These are phyloP conservation scores for Aphodius granarius DNA, from an alignment of 2,888 invertebrate genomes.

Conservation along the genomic window DNA sequence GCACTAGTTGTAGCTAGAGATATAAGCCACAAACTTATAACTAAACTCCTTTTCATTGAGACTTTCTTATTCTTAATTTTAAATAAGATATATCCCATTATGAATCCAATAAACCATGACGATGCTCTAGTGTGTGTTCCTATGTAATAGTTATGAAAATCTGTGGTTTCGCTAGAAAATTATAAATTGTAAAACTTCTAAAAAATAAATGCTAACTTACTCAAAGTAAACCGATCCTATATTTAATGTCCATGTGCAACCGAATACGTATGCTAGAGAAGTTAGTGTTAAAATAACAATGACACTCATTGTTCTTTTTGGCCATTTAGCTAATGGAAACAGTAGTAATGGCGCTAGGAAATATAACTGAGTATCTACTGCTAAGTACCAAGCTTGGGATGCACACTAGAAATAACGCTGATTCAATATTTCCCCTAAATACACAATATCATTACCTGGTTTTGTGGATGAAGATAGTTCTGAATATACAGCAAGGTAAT, in stretches of 20 bases:
- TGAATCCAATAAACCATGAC: conserved; percentile 31
- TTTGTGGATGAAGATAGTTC: conserved; percentile 46
- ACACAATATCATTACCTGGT: conserved; percentile 38
- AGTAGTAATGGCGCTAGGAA: conserved; percentile 56
- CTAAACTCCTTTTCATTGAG: conserved; percentile 6
- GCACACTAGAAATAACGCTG: conserved; percentile 50
- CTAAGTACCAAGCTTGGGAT: conserved; percentile 61
- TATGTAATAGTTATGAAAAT: conserved; percentile 22
- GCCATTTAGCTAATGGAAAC: conserved; percentile 31
- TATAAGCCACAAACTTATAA: conserved; percentile 18
- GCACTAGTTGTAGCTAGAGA: conserved; percentile 5
- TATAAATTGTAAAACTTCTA: background rate
- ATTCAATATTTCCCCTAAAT: background rate
- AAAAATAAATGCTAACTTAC: conserved; percentile 1
- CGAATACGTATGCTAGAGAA: conserved; percentile 12
- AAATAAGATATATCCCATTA: conserved; percentile 30
- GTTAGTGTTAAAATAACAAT: conserved; percentile 9
- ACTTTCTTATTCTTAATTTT: conserved; percentile 11
- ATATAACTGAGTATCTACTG: conserved; percentile 62
- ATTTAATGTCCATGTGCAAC: conserved; percentile 20
- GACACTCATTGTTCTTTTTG: conserved; percentile 23
- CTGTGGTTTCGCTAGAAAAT: conserved; percentile 17
- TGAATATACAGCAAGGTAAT: conserved; percentile 50
- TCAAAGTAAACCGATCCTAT: conserved; percentile 26
- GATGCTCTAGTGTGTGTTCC: conserved; percentile 22